Conservation (phyloP, 2,888 invertebrate species). For the Sturmia bella region DNA sequence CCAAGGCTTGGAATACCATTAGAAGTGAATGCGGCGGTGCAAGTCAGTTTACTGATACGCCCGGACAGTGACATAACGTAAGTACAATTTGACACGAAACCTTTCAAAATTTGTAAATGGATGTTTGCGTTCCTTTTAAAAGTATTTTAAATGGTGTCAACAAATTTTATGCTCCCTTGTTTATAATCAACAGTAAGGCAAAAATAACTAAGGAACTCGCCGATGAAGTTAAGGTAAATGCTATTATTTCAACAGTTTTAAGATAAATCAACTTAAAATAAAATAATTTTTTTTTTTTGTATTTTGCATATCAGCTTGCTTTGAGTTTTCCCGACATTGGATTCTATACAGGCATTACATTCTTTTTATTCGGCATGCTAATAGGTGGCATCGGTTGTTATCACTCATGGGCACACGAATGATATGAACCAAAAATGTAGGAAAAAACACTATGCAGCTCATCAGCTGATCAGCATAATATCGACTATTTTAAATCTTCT, state of each 20-base stretch:
- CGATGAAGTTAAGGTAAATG: slow-evolving; percentile 73
- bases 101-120: neutral
- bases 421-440: slow-evolving; percentile 37
- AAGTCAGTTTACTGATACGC: slow-evolving; percentile 87
- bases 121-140: neutral
- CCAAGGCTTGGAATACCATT: slow-evolving; percentile 90
- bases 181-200: slow-evolving; percentile 74
- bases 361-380: slow-evolving; percentile 74
- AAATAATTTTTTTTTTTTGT: no score
- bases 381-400: slow-evolving; percentile 72
- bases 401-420: slow-evolving; percentile 73
- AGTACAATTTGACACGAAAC: slow-evolving; percentile 75
- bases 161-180: slow-evolving; percentile 77
- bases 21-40: slow-evolving; percentile 86
- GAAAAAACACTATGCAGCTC: slow-evolving; percentile 28
- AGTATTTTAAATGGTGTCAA: slow-evolving; percentile 75
- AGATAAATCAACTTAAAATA: neutral
- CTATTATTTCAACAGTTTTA: no score
- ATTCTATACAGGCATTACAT: slow-evolving; percentile 75
- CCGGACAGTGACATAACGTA: slow-evolving; percentile 83
- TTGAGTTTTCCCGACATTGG: slow-evolving; percentile 76
- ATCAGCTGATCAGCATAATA: no score
- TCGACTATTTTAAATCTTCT: no score
- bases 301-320: slow-evolving; percentile 72
- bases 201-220: slow-evolving; percentile 73